Base-by-base conservation (phyloP, 2,113 vertebrate genomes). In the Anguilla rostrata region DNA sequence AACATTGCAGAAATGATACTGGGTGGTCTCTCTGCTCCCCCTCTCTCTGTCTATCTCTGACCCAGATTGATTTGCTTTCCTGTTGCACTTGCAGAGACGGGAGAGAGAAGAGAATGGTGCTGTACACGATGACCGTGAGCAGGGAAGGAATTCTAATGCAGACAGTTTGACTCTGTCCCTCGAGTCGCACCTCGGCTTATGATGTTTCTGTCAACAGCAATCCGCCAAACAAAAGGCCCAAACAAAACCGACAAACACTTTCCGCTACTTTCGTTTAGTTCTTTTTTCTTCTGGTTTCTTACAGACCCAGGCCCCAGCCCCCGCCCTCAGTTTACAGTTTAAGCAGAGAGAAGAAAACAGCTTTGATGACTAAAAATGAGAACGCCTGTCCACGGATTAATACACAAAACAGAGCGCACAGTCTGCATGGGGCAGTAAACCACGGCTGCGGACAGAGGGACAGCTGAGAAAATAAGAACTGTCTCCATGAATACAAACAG, bases 131-230 rank as follows among this genome's bases (percentile, higher is more conserved):
- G 84, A 49, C 63, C 78, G 81, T 75, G 57, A 86, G 86, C 63
- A 4, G 56, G 78, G 85, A 86, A 82, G 71, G 81, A 34, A 88
- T 87, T 63, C 85, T 83, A 39, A 85, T 86, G 66, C 87, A 53
- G 46, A 75, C 87, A 81, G 81, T 88, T 81, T 81, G 84, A 63
- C 87, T 39, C 20, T 49, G 81, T 63, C 84, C 85, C 89, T 43
- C 53, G 85, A 87, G 90, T 84, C 34, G 34, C 34, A 84, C 83
- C 16, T 82, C 7, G 18, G 79, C 84, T 89, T 90, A 86, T 87
- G 87, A 90, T 89, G 88, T 90, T 90, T 88, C 90, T 89, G 90
- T 90, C 90, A 90, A 85, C 86, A 88, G 88, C 85, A 84, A 89
- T 90, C 84, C 87, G 84, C 81, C 79, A 89, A 88, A 90, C 89